Conservation (phyloP, 2,797 vertebrate genomes). For the Eremophila alpestris region DNA sequence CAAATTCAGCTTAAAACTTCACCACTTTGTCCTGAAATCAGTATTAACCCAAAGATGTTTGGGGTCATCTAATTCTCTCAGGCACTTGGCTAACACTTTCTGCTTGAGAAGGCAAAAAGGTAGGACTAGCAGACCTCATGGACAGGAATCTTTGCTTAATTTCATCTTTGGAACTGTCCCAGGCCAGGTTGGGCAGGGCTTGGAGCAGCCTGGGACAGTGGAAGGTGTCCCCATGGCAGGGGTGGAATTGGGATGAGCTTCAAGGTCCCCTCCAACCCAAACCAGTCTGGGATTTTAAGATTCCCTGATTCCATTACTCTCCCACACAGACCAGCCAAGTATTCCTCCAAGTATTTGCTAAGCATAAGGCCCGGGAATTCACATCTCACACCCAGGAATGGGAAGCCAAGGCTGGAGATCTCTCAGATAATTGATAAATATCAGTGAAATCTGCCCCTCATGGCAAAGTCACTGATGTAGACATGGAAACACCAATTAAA, state of each 20-base stretch:
- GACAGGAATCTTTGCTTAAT: neutral
- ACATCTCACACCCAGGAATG: neutral
- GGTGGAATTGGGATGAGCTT: neutral
- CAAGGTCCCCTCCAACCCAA: neutral
- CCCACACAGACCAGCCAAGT: neutral
- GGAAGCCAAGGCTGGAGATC: neutral
- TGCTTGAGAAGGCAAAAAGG: neutral
- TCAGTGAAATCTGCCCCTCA: neutral
- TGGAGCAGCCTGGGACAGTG: fast-evolving
- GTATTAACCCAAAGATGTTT: neutral
- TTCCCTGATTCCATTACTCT: neutral
- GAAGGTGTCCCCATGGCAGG: neutral
- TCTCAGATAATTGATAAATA: neutral
- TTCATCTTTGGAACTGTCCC: neutral
- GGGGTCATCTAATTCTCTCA: neutral
- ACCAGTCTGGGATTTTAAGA: neutral
- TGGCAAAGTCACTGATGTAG: fast-evolving
- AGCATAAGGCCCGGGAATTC: neutral
- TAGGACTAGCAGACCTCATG: neutral
- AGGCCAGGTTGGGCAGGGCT: fast-evolving
- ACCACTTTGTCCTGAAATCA: neutral
- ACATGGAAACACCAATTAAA: neutral
- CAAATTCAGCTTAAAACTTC: neutral
- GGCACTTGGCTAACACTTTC: neutral
- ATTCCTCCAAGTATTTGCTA: neutral